Base-by-base conservation (phyloP, 2,113 vertebrate species). In the Chloroceryle aenea region DNA sequence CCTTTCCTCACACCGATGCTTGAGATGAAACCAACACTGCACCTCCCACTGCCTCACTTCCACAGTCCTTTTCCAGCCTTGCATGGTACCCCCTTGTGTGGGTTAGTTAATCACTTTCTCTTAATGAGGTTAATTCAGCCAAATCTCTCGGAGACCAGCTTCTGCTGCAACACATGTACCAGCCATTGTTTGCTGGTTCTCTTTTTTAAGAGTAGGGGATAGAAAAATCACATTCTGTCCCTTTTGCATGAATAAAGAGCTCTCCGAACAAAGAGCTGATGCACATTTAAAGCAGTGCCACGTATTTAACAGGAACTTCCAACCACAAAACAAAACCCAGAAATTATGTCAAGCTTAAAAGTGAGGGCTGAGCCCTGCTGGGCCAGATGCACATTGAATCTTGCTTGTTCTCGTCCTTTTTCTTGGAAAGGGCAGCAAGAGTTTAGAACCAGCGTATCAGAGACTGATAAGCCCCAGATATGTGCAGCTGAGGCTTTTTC, bases 61-160 rank as follows among this genome's bases (percentile, higher is more conserved):
- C 32, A n/a, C 29, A n/a, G 19, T 14, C 14, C n/a, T 13, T 59
- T 75, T 66, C 61, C 29, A 42, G 40, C 30, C 30, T 48, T 55
- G 10, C 38, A 12, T 6, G 5, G 36, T 55, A 27, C n/a, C 72
- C 27, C 9, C 13, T 29, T 7, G 0, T n/a, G 25, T 9, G 50
- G 38, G 30, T 66, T 59, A 52, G n/a, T 36, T 45, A 45, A 45
- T 45, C 17, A 45, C 18, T 8, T 36, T 58, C 66, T 73, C 36
- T 72, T 36, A 53, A 30, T 23, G 38, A 59, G 25, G 5, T 43
- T 26, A 8, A 58, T 79, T 34, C 27, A 25, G n/a, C 34, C 67
- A 34, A 9, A 66, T 30, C 40, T 38, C 38, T 22, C 58, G 36
- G 36, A 63, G 68, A 42, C 18, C 69, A 48, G 27, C 15, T n/a